Conservation (phyloP, 1,140 invertebrate genomes). For the Saccostrea glomerata region DNA sequence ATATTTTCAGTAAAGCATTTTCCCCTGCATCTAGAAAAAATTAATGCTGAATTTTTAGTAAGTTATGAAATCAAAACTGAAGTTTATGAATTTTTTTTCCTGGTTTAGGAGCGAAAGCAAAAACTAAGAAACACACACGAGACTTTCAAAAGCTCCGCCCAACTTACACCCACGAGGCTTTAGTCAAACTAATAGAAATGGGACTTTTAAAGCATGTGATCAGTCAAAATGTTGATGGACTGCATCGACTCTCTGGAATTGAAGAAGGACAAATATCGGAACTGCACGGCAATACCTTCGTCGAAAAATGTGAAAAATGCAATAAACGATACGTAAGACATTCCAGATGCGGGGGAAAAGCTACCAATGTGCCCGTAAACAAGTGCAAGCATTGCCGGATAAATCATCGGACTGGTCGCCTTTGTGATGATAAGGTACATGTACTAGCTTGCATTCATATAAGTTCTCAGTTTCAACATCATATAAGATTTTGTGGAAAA, state of each 20-base stretch:
- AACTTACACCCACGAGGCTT: slow-evolving; percentile 70
- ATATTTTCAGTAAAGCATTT: too few species aligned
- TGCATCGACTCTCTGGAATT: slow-evolving; percentile 91
- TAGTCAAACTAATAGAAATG: slow-evolving; percentile 66
- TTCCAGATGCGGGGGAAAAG: not conserved
- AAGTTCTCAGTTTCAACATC: too few species aligned
- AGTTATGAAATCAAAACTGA: not conserved
- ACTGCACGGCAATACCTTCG: slow-evolving; percentile 85
- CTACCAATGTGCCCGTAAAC: slow-evolving; percentile 49
- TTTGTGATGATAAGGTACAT: slow-evolving; percentile 57
- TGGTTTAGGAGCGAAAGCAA: not conserved
- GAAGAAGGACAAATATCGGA: slow-evolving; percentile 88
- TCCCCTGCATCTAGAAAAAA: too few species aligned
- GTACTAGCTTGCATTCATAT: too few species aligned
- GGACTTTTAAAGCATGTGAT: slow-evolving; percentile 65
- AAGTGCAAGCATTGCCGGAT: slow-evolving; percentile 58
- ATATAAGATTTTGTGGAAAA: too few species aligned
- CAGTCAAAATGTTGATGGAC: slow-evolving; percentile 91
- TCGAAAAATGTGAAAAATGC: slow-evolving; percentile 94
- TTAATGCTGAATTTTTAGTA: too few species aligned
- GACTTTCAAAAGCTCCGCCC: slow-evolving; percentile 47
- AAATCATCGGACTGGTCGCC: slow-evolving; percentile 61
- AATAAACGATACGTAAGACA: slow-evolving; percentile 70
- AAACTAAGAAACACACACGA: not conserved
- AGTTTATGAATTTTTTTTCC: not conserved